phyloP scores from a whole-genome alignment of 1,140 invertebrate genomes.

The Gyrodactylus bullatarudis region DNA sequence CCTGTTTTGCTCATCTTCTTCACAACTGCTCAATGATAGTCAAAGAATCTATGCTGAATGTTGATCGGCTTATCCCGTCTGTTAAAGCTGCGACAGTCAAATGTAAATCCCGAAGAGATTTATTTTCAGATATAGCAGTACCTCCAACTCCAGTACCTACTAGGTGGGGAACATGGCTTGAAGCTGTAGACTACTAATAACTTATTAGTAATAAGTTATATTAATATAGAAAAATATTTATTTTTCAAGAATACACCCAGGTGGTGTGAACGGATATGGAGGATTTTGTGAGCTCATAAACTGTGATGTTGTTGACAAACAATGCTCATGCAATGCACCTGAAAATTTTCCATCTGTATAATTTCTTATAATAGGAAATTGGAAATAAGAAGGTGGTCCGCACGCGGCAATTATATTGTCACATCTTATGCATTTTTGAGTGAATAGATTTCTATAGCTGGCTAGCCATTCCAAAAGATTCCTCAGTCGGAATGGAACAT shows the following conservation, averaged over 20 bases:
- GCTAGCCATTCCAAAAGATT: not conserved
- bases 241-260: not conserved
- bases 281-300: not conserved
- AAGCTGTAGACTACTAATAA: no score
- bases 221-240: not conserved
- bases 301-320: not conserved
- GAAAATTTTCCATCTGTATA: not conserved
- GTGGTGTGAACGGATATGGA: not conserved
- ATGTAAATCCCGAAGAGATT: no score
- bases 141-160: no score
- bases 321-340: not conserved
- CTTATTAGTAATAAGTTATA: no score
- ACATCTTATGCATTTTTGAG: not conserved
- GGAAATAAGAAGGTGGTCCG: not conserved
- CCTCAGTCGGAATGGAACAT: not conserved
- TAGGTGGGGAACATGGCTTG: no score
- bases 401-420: not conserved
- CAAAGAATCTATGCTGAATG: no score
- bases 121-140: no score
- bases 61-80: no score
- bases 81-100: no score
- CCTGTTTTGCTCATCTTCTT: no score
- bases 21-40: no score
- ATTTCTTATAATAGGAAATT: not conserved
- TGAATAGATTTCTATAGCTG: not conserved